Conservation (phyloP, 2,113 vertebrate species). For the Eubucco bourcierii region DNA sequence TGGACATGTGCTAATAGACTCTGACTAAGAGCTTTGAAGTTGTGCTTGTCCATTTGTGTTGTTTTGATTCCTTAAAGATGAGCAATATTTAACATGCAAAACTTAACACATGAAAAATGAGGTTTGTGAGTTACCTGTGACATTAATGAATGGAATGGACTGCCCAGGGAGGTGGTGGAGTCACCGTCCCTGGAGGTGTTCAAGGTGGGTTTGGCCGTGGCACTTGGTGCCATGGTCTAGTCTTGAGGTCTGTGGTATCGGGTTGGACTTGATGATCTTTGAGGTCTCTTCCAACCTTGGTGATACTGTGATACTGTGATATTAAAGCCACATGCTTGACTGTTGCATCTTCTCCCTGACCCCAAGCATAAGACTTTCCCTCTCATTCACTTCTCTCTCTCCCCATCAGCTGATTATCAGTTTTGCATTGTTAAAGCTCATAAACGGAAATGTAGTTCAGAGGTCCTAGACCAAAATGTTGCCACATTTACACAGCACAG, state of each 20-base stretch:
- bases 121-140: background rate
- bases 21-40: background rate
- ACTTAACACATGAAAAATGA: background rate
- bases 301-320: too few relatives aligned
- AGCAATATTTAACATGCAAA: background rate
- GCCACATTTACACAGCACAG: background rate
- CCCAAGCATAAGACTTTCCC: background rate
- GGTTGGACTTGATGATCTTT: too few relatives aligned
- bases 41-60: background rate
- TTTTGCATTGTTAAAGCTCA: background rate
- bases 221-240: too few relatives aligned
- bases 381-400: background rate
- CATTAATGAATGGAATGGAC: too few relatives aligned
- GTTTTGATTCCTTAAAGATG: background rate
- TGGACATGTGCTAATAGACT: background rate
- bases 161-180: too few relatives aligned
- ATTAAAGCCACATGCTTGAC: background rate
- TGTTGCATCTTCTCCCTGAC: background rate
- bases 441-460: background rate
- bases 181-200: too few relatives aligned
- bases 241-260: too few relatives aligned
- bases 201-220: too few relatives aligned
- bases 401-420: background rate
- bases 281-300: too few relatives aligned
- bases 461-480: background rate